Base-by-base conservation (phyloP, 2,888 invertebrate genomes). In the Timandra comae region DNA sequence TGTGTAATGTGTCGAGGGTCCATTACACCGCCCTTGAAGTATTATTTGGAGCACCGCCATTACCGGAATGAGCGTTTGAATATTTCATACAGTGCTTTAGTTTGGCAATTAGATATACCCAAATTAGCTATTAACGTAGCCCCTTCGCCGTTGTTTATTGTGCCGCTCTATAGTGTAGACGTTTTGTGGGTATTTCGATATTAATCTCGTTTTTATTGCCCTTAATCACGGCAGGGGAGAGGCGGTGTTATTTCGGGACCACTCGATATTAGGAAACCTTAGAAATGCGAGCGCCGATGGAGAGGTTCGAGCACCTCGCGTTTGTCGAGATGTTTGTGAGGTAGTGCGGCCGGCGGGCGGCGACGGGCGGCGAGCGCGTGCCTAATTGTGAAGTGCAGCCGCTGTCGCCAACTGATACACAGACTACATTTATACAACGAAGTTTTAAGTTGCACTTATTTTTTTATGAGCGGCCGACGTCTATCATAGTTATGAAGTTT, bases 51-150 rank as follows among this genome's bases (percentile, higher is more conserved):
- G 33, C 30, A 27, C 38, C 38, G 35, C 37, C 42, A 45, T 45
- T 39, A 41, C 33, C 16, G 29, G 30, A 39, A 48, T 39, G 43
- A 36, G 35, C 43, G 37, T 33, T 41, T 48, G 45, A 48, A 45
- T 48, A 48, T 48, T 43, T 48, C 41, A 48, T 43, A 29, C 35
- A 38, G 43, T 38, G 43, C 34, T 45, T 45, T 48, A 48, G 48
- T 48, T 48, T 27, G 36, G 39, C 48, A 48, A 48, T 48, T 48
- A 45, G 48, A 48, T 45, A 38, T 45, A 41, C 40, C 38, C 38
- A 38, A 49, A 46, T 46, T 40, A 43, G 32, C 48, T 42, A 46
- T 41, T 45, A 45, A 41, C 43, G 35, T 29, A 38, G 35, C 43
- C 45, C 44, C 42, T 41, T 39, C 31, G 34, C 32, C 31, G 43